Conservation (phyloP, 2,888 invertebrate genomes). For the Stictocephala bisonia region DNA sequence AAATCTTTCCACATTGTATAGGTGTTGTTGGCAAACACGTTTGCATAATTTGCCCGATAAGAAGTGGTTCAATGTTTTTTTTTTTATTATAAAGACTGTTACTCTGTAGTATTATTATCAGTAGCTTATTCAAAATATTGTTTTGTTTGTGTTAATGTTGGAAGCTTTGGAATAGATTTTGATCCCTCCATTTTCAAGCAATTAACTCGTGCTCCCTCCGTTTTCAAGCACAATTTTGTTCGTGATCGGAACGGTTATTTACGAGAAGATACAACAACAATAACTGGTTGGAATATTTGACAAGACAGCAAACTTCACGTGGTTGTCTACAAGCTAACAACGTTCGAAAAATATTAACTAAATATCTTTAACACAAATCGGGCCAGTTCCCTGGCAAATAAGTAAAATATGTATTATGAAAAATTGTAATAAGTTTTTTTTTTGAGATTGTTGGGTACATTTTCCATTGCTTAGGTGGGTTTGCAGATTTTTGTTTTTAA, state of each 20-base stretch:
- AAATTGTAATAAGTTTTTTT: neutral
- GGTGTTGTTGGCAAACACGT: slow-evolving; percentile 57
- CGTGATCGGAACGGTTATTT: slow-evolving; percentile 51
- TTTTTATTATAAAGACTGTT: slow-evolving; percentile 34
- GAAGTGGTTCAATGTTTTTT: slow-evolving; percentile 56
- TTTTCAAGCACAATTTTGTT: slow-evolving; percentile 54
- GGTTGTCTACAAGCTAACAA: slow-evolving; percentile 51
- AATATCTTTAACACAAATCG: slow-evolving; percentile 27
- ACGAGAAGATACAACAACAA: slow-evolving; percentile 52
- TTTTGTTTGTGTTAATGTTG: slow-evolving; percentile 35
- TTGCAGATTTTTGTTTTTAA: neutral
- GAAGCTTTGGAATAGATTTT: slow-evolving; percentile 18
- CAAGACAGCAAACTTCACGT: slow-evolving; percentile 39
- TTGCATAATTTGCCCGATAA: slow-evolving; percentile 51
- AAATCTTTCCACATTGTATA: slow-evolving; percentile 57
- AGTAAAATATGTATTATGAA: slow-evolving; percentile 1
- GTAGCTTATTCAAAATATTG: slow-evolving; percentile 39
- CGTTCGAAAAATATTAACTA: too few species aligned
- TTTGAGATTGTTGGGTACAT: neutral
- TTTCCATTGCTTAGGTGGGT: neutral
- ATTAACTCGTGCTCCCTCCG: slow-evolving; percentile 49
- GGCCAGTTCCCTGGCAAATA: slow-evolving; percentile 29
- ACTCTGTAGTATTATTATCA: slow-evolving; percentile 41
- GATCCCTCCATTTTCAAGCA: too few species aligned
- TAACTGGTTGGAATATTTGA: slow-evolving; percentile 52